A percentile compares a stretch with the other conserved stretches of the same genome.
Conservation (phyloP, 2,888 invertebrate genomes). For the Lapara coniferarum region DNA sequence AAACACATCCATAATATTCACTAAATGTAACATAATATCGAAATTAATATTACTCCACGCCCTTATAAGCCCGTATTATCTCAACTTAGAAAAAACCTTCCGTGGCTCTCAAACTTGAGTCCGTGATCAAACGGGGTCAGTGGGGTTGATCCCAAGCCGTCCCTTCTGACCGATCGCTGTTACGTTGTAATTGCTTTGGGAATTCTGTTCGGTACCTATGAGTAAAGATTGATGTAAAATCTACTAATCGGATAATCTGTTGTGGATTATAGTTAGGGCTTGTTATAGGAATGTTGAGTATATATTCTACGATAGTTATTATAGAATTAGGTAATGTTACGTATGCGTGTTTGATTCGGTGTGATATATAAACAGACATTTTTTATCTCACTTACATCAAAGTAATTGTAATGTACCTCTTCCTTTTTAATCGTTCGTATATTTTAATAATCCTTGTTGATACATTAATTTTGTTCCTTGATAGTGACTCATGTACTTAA, state of each 20-base stretch:
- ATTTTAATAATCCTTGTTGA: too few species aligned
- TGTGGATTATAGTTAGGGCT: background rate
- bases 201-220: slow-evolving; percentile 33
- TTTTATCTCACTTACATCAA: too few species aligned
- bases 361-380: too few species aligned
- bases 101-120: background rate
- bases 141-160: slow-evolving; percentile 37
- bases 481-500: too few species aligned
- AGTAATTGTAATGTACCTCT: too few species aligned
- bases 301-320: background rate
- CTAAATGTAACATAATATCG: too few species aligned
- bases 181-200: slow-evolving; percentile 57
- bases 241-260: slow-evolving; percentile 15
- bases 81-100: background rate
- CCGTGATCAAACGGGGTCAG: slow-evolving; percentile 24
- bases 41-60: too few species aligned
- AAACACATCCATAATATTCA: too few species aligned
- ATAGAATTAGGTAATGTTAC: background rate
- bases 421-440: too few species aligned
- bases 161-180: slow-evolving; percentile 48
- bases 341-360: too few species aligned
- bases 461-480: too few species aligned
- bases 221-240: slow-evolving; percentile 19
- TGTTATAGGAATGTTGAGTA: background rate
- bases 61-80: background rate